Evolutionary conservation across 2,797 vertebrate genomes (phyloP), one percentile per base, ranked within the genome.

Genomic region (Tinamus major): DNA sequence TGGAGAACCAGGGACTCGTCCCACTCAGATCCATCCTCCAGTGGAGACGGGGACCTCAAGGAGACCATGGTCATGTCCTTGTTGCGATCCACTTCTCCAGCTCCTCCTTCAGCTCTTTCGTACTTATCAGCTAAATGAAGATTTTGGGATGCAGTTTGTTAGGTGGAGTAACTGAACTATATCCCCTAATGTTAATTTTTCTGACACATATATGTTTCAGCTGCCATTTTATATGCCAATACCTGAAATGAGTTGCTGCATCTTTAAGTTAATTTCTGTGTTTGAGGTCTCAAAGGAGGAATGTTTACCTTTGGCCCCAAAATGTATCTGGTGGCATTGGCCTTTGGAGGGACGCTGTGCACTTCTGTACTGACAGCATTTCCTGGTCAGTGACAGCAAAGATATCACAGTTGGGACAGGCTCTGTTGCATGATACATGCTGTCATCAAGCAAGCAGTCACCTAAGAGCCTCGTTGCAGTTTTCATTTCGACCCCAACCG

Each of bases 401-500:
- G 9, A 2, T 29, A 56, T 41, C n/a, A 1, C 2, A 51, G 12
- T 31, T 72, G 42, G 39, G 29, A 72, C 62, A 74, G 44, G 46
- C 23, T 61, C 27, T 84, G 35, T 53, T 76, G 39, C 1, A 8
- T 79, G 79, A 79, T n/a, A 74, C 31, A 27, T n/a, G 39, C 55
- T 58, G 42, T 48, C n/a, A 76, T 83, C 29, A 18, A 77, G 72
- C 6, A 67, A 64, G 56, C 74, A 91, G 49, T 82, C 90, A 90
- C 88, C 67, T 39, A 37, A 84, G n/a, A 94, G 65, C 63, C 77
- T 65, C 77, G 46, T 48, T 90, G 39, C 41, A 86, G 37, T 53
- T 89, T 93, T 81, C 14, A 33, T 29, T 72, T 89, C 92, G 67
- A 94, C 67, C 82, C 53, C 67, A 79, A 64, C 18, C 31, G 64